Base-by-base conservation (phyloP, 2,888 invertebrate genomes). In the Rhodophaea formosa region DNA sequence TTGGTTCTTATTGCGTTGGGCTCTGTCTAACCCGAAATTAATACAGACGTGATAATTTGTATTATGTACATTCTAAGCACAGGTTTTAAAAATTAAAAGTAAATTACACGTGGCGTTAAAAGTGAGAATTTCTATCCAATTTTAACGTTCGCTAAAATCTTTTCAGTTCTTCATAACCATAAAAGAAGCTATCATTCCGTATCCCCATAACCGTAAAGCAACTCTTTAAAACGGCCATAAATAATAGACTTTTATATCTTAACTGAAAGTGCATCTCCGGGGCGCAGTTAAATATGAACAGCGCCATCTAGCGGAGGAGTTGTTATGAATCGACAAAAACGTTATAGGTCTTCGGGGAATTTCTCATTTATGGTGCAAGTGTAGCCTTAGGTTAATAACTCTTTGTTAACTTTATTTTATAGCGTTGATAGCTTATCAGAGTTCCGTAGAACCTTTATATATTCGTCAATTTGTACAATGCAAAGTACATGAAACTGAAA, bases 291-390 rank as follows among this genome's bases (percentile, higher is more conserved):
- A 45, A 45, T 45, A 45, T 32, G 45, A 53, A 53, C 12, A 16
- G 8, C 54, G 45, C 45, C 54, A 55, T 55, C 54, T 55, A 45
- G 30, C 32, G 54, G 45, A 30, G 29, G 32, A 29, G 45, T 7
- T 51, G 45, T 45, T 55, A 55, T 55, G 45, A 55, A 55, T 55
- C 32, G 45, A 55, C 54, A 55, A 46, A 55, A 30, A 45, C 52
- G 42, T 53, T 53, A 53, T 2, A 1, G n/a, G 16, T 17, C 54
- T 16, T 32, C 10, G 1, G 54, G 54, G 54, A 55, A n/a, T 53
- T 39, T 17, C n/a, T 39, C 35, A 42, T 30, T 54, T 23, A 15
- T 44, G 30, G 32, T 15, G 16, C 35, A 12, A n/a, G 7, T 12
- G 23, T 15, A 29, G 46, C 32, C 30, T 44, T 14, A 1, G 7